Percentiles rank a stretch among this genome's conserved stretches.
Evolutionary conservation across 2,113 vertebrate genomes (phyloP).

Genomic region (Semnornis frantzii): DNA sequence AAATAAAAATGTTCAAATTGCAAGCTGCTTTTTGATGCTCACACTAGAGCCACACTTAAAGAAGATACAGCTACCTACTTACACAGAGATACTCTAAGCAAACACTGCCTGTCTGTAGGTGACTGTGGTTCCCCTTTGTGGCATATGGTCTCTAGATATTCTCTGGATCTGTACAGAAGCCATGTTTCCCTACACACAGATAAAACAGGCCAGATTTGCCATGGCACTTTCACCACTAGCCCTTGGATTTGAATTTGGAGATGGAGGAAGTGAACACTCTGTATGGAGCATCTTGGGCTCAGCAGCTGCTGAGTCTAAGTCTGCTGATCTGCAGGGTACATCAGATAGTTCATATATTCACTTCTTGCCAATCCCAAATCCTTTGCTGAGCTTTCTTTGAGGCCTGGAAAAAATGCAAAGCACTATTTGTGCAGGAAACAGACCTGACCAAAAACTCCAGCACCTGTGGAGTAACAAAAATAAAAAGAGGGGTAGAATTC

Average conservation of each 20-base stretch:
- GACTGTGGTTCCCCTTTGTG: neutral
- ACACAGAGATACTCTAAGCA: neutral
- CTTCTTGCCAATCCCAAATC: constrained; percentile 31
- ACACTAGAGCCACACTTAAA: neutral
- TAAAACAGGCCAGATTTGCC: neutral
- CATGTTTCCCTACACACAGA: neutral
- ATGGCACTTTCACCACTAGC: neutral
- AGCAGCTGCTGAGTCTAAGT: neutral
- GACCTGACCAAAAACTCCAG: neutral
- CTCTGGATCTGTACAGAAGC: neutral
- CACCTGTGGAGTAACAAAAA: constrained; percentile 35
- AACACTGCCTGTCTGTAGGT: neutral
- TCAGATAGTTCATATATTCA: constrained; percentile 63
- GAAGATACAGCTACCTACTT: neutral
- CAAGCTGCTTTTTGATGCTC: neutral
- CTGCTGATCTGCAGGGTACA: constrained; percentile 44
- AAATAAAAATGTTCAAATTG: neutral
- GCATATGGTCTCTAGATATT: neutral
- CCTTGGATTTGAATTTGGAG: neutral
- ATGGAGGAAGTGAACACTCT: neutral
- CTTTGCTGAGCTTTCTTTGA: constrained; percentile 35
- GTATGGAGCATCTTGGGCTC: constrained; percentile 23
- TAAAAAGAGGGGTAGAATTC: neutral
- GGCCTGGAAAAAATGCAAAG: constrained; percentile 3
- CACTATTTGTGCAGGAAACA: constrained; percentile 30